These are phyloP conservation scores for Murina feae DNA, from an alignment of 2,113 vertebrate genomes.

Conservation along the genomic window DNA sequence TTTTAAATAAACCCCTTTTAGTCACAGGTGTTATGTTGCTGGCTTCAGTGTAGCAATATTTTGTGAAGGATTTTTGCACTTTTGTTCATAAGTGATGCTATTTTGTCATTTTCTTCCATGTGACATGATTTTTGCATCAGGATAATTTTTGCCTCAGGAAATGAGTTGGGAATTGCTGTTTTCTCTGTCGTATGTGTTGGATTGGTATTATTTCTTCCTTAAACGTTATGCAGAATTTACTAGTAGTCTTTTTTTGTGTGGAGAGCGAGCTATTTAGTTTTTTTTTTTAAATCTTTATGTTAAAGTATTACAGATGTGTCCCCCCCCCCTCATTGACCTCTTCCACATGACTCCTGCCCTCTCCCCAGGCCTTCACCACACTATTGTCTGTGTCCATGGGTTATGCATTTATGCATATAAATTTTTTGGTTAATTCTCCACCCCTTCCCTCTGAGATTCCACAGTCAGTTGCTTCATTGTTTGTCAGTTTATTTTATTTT, in stretches of 20 bases:
- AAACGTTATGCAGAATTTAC: background rate
- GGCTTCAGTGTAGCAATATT: background rate
- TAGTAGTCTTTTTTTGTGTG: background rate
- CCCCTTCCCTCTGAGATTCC: too few species aligned
- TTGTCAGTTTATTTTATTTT: too few species aligned
- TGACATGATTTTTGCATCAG: background rate
- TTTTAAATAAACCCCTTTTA: background rate
- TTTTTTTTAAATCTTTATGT: too few species aligned
- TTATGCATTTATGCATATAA: too few species aligned
- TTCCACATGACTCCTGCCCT: too few species aligned
- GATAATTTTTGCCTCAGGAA: background rate
- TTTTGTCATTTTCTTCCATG: background rate
- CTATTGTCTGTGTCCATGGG: too few species aligned
- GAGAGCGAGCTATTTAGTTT: background rate
- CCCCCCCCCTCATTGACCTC: too few species aligned
- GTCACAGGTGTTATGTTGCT: background rate
- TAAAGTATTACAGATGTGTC: too few species aligned
- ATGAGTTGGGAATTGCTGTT: background rate
- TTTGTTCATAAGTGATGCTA: background rate
- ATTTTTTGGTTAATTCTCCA: too few species aligned
- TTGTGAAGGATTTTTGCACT: background rate
- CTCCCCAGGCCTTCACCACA: too few species aligned
- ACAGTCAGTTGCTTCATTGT: too few species aligned
- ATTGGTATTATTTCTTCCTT: background rate
- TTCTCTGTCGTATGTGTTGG: background rate